These are phyloP conservation scores for Pavo muticus DNA, from an alignment of 2,113 vertebrate genomes.

Conservation along the genomic window DNA sequence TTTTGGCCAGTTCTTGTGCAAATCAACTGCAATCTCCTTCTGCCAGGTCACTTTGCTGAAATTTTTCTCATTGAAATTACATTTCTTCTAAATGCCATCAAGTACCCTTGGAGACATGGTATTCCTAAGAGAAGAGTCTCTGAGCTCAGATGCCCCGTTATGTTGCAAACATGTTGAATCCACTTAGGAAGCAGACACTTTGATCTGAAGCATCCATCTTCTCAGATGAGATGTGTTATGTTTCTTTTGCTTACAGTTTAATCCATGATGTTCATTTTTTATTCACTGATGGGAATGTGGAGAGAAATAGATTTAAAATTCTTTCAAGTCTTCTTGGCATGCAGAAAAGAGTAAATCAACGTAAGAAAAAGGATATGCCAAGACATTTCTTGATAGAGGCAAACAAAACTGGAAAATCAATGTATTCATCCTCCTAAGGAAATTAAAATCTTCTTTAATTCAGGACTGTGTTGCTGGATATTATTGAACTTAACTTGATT, in stretches of 20 bases:
- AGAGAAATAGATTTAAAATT: background rate
- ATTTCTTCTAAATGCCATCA: background rate
- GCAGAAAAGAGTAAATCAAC: constrained; percentile 19
- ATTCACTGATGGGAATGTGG: background rate
- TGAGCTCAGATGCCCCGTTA: background rate
- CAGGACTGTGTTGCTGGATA: background rate
- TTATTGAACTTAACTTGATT: constrained; percentile 9
- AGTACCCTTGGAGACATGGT: background rate
- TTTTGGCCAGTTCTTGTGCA: background rate
- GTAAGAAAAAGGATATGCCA: background rate
- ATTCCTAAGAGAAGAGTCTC: background rate
- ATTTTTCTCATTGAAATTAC: background rate
- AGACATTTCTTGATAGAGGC: background rate
- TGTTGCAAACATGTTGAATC: constrained; percentile 10
- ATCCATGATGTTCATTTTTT: background rate
- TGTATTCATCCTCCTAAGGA: background rate
- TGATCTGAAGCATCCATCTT: background rate
- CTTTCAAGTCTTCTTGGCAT: background rate
- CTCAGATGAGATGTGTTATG: background rate
- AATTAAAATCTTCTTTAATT: background rate
- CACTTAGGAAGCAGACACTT: constrained; percentile 9
- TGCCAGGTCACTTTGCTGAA: background rate
- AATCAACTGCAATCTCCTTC: background rate
- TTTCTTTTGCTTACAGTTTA: background rate
- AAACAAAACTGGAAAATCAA: constrained; percentile 24